A percentile compares a stretch with the other conserved stretches of the same genome.
These are phyloP conservation scores for Turritopsis dohrnii DNA, from an alignment of 30 jellyfish, hydroid and myxozoan genomes.

Conservation along the genomic window DNA sequence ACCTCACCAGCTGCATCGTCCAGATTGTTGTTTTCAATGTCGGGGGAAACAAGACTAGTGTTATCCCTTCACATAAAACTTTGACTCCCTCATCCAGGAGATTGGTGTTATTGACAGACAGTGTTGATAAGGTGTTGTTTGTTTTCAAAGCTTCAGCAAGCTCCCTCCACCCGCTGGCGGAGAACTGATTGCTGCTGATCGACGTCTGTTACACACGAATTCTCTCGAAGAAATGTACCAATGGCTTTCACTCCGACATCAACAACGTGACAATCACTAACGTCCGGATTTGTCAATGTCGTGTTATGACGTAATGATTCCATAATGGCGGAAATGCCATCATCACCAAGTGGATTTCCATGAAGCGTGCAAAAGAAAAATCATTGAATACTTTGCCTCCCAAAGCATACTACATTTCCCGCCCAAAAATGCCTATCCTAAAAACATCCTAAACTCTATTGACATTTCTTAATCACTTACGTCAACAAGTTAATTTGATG, in stretches of 20 bases:
- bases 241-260: slow-evolving; percentile 49
- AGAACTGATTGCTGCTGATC: background rate
- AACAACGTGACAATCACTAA: slow-evolving; percentile 53
- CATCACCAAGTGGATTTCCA: slow-evolving; percentile 66
- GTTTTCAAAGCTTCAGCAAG: slow-evolving; percentile 44
- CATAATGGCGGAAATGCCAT: slow-evolving; percentile 46
- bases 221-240: slow-evolving; percentile 32
- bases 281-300: slow-evolving; percentile 42
- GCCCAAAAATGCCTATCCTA: background rate
- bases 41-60: slow-evolving; percentile 41
- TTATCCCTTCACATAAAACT: slow-evolving; percentile 51
- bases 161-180: slow-evolving; percentile 43
- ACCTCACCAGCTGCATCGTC: slow-evolving; percentile 63
- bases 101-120: slow-evolving; percentile 53
- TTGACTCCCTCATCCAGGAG: slow-evolving; percentile 59
- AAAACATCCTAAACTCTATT: too few species aligned
- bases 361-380: slow-evolving; percentile 53
- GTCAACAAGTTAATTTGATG: slow-evolving; percentile 40
- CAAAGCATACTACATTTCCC: background rate
- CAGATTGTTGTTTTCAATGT: slow-evolving; percentile 55
- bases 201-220: background rate
- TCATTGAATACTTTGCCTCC: too few species aligned
- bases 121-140: slow-evolving; percentile 39
- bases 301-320: slow-evolving; percentile 39
- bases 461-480: too few species aligned